A percentile compares a stretch with the other conserved stretches of the same genome.
These are phyloP conservation scores for Leptarthrus brevirostris DNA, from an alignment of 2,888 invertebrate genomes.

Conservation along the genomic window DNA sequence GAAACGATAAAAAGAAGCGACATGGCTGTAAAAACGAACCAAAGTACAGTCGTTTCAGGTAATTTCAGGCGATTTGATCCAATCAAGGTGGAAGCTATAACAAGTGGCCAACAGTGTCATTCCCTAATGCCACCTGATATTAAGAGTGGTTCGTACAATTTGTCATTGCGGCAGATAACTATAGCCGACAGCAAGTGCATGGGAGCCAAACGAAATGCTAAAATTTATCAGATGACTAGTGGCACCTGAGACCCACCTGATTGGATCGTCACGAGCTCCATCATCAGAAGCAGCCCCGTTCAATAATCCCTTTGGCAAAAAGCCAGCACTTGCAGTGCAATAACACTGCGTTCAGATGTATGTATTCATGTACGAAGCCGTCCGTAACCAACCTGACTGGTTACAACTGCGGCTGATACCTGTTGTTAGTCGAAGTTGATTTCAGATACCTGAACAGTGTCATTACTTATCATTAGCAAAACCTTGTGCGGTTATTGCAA, in stretches of 20 bases:
- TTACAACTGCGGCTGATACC: neutral
- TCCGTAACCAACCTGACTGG: neutral
- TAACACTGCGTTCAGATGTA: neutral
- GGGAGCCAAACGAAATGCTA: constrained; percentile 49
- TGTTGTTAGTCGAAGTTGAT: constrained; percentile 33
- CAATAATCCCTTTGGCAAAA: neutral
- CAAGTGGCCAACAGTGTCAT: constrained; percentile 29
- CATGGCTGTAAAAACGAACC: constrained; percentile 8
- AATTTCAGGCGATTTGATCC: constrained; percentile 45
- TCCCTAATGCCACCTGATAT: constrained; percentile 20
- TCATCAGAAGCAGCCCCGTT: constrained; percentile 50
- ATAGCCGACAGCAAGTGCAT: constrained; percentile 45
- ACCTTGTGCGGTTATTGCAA: constrained; percentile 47
- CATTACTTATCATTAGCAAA: constrained; percentile 52
- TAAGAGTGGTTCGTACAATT: constrained; percentile 26
- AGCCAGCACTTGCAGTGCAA: neutral
- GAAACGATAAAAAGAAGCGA: constrained; percentile 18
- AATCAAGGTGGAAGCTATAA: constrained; percentile 37
- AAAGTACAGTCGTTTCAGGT: constrained; percentile 15
- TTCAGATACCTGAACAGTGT: constrained; percentile 47
- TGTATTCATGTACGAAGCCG: constrained; percentile 33
- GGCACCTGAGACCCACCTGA: constrained; percentile 48
- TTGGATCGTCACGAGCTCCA: constrained; percentile 53
- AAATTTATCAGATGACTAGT: constrained; percentile 52
- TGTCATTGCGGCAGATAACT: constrained; percentile 50